Conservation (phyloP, 2,113 vertebrate genomes). For the Apodemus speciosus region DNA sequence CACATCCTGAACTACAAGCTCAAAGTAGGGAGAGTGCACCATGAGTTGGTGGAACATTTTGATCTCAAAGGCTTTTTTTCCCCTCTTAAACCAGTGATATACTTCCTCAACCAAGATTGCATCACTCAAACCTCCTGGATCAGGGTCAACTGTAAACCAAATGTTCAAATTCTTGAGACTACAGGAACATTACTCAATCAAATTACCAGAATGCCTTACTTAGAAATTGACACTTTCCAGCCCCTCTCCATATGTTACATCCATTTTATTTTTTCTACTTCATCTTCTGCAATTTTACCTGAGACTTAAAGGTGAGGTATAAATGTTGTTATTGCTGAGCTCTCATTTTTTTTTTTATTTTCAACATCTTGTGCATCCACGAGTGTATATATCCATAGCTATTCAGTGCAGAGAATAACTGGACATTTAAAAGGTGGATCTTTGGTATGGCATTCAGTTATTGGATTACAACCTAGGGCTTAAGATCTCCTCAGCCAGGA, state of each 20-base stretch:
- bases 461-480: background rate
- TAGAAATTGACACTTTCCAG: background rate
- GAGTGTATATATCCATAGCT: background rate
- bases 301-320: background rate
- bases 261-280: background rate
- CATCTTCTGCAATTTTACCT: background rate
- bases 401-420: background rate
- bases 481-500: background rate
- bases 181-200: background rate
- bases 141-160: background rate
- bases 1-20: background rate
- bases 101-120: background rate
- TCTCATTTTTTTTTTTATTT: background rate
- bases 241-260: no score
- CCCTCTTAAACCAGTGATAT: background rate
- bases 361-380: background rate
- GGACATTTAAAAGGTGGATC: background rate
- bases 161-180: background rate
- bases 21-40: background rate
- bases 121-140: background rate
- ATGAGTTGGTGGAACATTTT: background rate
- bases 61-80: background rate
- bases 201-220: background rate
- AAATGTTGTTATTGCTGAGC: background rate
- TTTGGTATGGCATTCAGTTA: background rate